A percentile compares a stretch with the other conserved stretches of the same genome.
Conservation (phyloP, 2,888 invertebrate genomes). For the Diarsia brunnea region DNA sequence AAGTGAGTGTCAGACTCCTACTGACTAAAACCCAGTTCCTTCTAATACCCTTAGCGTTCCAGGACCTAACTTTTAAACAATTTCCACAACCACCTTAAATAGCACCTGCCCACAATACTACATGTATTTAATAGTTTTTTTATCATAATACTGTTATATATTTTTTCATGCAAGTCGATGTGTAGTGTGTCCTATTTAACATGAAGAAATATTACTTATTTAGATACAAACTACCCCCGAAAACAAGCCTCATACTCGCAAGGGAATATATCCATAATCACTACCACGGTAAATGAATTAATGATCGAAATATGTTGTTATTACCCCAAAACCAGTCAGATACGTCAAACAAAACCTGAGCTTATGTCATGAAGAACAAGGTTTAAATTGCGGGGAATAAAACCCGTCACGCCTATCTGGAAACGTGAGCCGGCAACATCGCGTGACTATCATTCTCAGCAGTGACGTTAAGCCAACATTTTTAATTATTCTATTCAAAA, state of each 20-base stretch:
- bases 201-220: conserved; percentile 1
- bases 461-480: conserved; percentile 53
- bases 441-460: conserved; percentile 61
- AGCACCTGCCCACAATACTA: background rate
- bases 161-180: background rate
- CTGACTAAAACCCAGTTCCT: too few species aligned
- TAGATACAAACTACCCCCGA: background rate
- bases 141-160: background rate
- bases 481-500: conserved; percentile 67
- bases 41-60: too few species aligned
- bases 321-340: conserved; percentile 22
- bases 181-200: background rate
- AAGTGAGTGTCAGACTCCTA: too few species aligned
- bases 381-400: background rate
- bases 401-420: conserved; percentile 29
- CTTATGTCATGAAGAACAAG: background rate
- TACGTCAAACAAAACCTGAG: background rate
- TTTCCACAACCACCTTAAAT: too few species aligned
- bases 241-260: conserved; percentile 22
- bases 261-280: conserved; percentile 41
- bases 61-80: too few species aligned
- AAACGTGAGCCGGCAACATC: conserved; percentile 20
- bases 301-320: conserved; percentile 39
- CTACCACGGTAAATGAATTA: conserved; percentile 48
- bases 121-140: background rate